Evolutionary conservation across 2,797 vertebrate genomes (phyloP).

Genomic region (Enoplosus armatus): DNA sequence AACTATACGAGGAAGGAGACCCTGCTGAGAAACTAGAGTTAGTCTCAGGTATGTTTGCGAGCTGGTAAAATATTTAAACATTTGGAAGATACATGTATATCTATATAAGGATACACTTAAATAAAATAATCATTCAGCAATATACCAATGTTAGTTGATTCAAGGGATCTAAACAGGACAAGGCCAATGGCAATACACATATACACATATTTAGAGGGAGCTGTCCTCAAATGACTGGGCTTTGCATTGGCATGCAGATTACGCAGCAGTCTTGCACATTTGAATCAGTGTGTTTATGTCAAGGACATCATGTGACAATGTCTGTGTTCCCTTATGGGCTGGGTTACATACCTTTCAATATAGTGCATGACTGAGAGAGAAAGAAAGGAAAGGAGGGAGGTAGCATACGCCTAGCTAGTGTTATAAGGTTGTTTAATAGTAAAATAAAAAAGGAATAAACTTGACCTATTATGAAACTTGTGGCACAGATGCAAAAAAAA

Average conservation of each 20-base stretch:
- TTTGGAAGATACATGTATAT: neutral
- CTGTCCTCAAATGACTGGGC: constrained; percentile 55
- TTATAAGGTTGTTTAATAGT: neutral
- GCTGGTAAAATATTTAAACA: neutral
- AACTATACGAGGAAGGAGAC: constrained; percentile 96
- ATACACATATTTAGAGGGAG: constrained; percentile 18
- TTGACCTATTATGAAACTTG: no score
- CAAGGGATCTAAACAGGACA: constrained; percentile 3
- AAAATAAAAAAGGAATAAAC: neutral
- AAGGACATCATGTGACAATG: constrained; percentile 56
- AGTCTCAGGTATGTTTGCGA: constrained; percentile 88
- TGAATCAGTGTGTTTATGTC: constrained; percentile 65
- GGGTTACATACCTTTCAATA: constrained; percentile 28
- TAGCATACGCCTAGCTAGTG: neutral
- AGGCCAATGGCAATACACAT: constrained; percentile 19
- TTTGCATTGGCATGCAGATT: constrained; percentile 47
- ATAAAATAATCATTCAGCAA: neutral
- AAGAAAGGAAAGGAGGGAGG: neutral
- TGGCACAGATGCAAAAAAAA: neutral
- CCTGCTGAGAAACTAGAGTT: constrained; percentile 96
- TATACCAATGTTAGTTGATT: neutral
- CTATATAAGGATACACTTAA: neutral
- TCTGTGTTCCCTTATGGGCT: constrained; percentile 33
- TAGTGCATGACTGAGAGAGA: neutral
- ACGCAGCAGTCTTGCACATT: constrained; percentile 42